Base-by-base conservation (phyloP, 1,140 invertebrate genomes). In the Neelides sp. region DNA sequence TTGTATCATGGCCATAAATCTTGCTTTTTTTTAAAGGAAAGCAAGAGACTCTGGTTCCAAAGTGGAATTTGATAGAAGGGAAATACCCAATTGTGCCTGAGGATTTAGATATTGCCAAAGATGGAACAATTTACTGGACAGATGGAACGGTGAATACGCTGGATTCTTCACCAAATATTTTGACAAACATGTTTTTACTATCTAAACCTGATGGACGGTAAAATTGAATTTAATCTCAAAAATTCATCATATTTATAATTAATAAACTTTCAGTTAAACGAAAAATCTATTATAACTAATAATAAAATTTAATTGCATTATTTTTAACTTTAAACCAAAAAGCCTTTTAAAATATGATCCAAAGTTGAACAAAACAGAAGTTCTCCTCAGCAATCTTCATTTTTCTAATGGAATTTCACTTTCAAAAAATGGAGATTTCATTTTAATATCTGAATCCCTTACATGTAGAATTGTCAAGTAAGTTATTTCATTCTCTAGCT, bases 361-460 rank as follows among this genome's bases (percentile, higher is more conserved):
- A 2, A 71, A 69, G 57, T 78, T 74, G 10, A 76, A 77, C 54
- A 65, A 67, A 44, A 77, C 76, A 53, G 73, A 71, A 62, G 80
- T 86, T 4, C 62, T 90, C 12, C 47, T 85, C 1, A 73, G 80
- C 44, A 68, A 79, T 28, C 54, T 91, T 1, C 77, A 75, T 63
- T 85, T 89, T 68, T 71, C 85, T 3, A 92, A 91, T 72, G 86
- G 88, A 4, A 62, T 91, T n/a, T 69, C 70, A 34, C 59, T 91
- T 1, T 82, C 83, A 22, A 70, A 75, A 13, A 77, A 89, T 63
- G 78, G 84, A 64, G 75, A 78, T 48, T 84, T 79, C 64, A 61
- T 91, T 2, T 58, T 91, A 10, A 75, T 87, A 0, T 63, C 74
- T 4, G 86, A 90, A 69, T 76, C 76, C 20, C 48, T 59, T 5